phyloP scores from a whole-genome alignment of 2,797 vertebrate species.

The Philypnodon macrostomus region DNA sequence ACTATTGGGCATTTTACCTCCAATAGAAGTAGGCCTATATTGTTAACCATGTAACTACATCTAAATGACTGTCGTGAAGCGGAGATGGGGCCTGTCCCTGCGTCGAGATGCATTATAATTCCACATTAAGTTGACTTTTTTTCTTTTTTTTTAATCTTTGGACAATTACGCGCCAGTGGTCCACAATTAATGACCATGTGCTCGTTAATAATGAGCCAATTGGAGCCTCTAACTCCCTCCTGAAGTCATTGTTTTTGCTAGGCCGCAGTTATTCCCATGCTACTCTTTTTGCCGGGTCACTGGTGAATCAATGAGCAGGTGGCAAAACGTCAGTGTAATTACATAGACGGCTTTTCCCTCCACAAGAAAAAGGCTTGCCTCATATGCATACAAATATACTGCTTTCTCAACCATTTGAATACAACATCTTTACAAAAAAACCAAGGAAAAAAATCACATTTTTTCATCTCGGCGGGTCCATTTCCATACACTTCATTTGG shows the following conservation, averaged over 20 bases:
- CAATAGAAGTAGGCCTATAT: neutral
- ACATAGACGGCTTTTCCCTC: constrained; percentile 80
- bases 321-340: constrained; percentile 96
- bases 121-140: constrained; percentile 6
- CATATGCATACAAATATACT: constrained; percentile 81
- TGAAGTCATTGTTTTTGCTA: constrained; percentile 66
- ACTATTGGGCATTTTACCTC: neutral
- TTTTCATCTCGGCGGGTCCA: constrained; percentile 75
- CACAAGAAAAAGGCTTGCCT: constrained; percentile 63
- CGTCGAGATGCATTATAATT: constrained; percentile 6
- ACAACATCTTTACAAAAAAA: constrained; percentile 66
- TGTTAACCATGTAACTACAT: neutral
- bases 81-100: neutral
- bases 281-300: constrained; percentile 99
- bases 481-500: constrained; percentile 84
- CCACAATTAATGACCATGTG: constrained; percentile 39
- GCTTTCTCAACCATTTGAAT: constrained; percentile 76
- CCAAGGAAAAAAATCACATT: constrained; percentile 68
- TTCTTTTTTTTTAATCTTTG: too few species aligned
- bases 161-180: constrained; percentile 31
- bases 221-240: constrained; percentile 54
- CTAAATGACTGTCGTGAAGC: too few species aligned
- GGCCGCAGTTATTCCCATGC: constrained; percentile 89
- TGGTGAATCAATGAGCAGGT: constrained; percentile 98
- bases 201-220: constrained; percentile 51